Evolutionary conservation across 1,140 invertebrate genomes (phyloP).

Genomic region (Nylanderia fulva): DNA sequence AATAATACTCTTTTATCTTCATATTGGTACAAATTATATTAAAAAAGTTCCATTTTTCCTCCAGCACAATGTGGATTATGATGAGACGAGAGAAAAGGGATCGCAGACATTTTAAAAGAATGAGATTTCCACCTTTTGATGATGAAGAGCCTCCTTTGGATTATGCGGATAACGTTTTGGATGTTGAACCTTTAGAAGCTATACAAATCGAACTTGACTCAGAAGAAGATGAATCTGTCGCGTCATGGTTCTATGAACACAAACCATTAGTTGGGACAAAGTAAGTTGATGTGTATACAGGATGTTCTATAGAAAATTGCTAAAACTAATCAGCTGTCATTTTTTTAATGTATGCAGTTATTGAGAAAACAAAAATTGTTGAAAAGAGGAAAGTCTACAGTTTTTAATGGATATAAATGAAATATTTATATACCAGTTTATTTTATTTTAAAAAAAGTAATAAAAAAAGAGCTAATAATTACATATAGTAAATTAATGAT

Average conservation of each 20-base stretch:
- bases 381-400: too few relatives aligned
- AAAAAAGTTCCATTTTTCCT: conserved; percentile 38
- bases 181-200: conserved; percentile 99
- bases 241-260: conserved; percentile 99
- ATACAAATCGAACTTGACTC: conserved; percentile 99
- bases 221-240: conserved; percentile 97
- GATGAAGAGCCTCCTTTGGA: conserved; percentile 99
- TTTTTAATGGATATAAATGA: too few relatives aligned
- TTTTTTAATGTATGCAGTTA: too few relatives aligned
- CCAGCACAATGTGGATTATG: conserved; percentile 99
- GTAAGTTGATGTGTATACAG: conserved; percentile 83
- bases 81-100: conserved; percentile 99
- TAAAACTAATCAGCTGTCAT: too few relatives aligned
- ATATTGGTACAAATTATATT: not conserved
- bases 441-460: too few relatives aligned
- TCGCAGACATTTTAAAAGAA: conserved; percentile 99
- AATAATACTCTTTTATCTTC: not conserved
- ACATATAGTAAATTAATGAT: too few relatives aligned
- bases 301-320: too few relatives aligned
- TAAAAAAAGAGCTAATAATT: too few relatives aligned
- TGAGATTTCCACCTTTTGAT: conserved; percentile 99
- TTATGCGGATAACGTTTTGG: conserved; percentile 99
- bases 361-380: too few relatives aligned
- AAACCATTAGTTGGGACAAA: conserved; percentile 97
- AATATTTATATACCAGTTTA: too few relatives aligned